These are phyloP conservation scores for Eleutherodactylus coqui DNA, from an alignment of 2,797 vertebrate genomes.

Conservation along the genomic window DNA sequence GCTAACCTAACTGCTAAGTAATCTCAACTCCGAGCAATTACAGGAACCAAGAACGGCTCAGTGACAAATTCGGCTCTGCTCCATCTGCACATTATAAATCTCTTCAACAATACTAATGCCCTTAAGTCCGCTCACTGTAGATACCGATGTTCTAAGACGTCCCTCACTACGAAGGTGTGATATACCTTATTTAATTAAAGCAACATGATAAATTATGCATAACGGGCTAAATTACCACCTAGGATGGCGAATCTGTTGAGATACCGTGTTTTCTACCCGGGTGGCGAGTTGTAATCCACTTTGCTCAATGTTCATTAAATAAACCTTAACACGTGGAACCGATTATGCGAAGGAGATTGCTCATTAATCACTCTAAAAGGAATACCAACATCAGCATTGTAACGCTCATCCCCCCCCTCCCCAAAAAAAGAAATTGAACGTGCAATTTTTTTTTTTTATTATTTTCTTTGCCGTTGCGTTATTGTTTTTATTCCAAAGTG, in stretches of 20 bases:
- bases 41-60: neutral
- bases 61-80: neutral
- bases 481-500: conserved; percentile 40
- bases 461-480: conserved; percentile 47
- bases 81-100: neutral
- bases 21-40: neutral
- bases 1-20: neutral
- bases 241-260: conserved; percentile 36
- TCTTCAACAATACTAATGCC: neutral
- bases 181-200: conserved; percentile 56
- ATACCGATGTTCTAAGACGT: neutral
- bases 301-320: conserved; percentile 57
- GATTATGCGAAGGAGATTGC: conserved; percentile 44
- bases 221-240: conserved; percentile 50
- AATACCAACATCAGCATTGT: conserved; percentile 28
- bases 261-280: conserved; percentile 41
- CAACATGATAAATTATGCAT: conserved; percentile 59
- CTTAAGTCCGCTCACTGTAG: neutral
- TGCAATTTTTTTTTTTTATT: conserved; percentile 11
- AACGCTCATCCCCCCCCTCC: neutral
- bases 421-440: neutral
- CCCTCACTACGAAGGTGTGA: conserved; percentile 11
- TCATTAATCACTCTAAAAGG: conserved; percentile 56
- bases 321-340: conserved; percentile 51
- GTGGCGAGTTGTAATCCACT: conserved; percentile 58